phyloP scores from a whole-genome alignment of 2,797 vertebrate genomes.

The Lemur catta region DNA sequence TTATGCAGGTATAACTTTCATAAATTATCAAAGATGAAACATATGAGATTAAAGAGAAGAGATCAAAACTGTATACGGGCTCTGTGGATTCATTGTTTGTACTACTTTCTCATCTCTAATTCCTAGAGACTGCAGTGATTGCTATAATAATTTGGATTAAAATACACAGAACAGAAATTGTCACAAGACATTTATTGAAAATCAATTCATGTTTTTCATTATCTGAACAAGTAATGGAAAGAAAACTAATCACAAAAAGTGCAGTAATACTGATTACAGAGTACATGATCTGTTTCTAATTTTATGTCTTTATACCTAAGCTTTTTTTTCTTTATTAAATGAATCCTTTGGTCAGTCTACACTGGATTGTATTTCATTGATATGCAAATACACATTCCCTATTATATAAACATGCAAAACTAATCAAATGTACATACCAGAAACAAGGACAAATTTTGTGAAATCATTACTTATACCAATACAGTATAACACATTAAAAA shows the following conservation, averaged over 20 bases:
- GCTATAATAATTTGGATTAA: background rate
- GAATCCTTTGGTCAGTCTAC: background rate
- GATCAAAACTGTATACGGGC: background rate
- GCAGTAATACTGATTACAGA: background rate
- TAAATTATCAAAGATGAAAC: constrained; percentile 1
- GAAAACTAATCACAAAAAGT: constrained; percentile 15
- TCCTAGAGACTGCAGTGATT: background rate
- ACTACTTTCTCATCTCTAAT: constrained; percentile 5
- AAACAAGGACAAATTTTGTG: constrained; percentile 27
- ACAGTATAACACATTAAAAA: background rate
- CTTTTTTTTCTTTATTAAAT: background rate
- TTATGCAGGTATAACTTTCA: background rate
- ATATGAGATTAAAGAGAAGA: background rate
- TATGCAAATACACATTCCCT: background rate
- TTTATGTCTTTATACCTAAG: background rate
- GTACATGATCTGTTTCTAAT: background rate
- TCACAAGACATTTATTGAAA: background rate
- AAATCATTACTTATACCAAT: background rate
- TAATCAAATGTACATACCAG: constrained; percentile 14
- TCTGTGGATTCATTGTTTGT: background rate
- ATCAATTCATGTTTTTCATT: background rate
- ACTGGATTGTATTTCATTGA: constrained; percentile 37
- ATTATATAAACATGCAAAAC: background rate
- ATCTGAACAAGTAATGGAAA: constrained; percentile 16
- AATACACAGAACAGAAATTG: background rate